Base-by-base conservation (phyloP, 2,113 vertebrate genomes). In the Osmerus mordax region DNA sequence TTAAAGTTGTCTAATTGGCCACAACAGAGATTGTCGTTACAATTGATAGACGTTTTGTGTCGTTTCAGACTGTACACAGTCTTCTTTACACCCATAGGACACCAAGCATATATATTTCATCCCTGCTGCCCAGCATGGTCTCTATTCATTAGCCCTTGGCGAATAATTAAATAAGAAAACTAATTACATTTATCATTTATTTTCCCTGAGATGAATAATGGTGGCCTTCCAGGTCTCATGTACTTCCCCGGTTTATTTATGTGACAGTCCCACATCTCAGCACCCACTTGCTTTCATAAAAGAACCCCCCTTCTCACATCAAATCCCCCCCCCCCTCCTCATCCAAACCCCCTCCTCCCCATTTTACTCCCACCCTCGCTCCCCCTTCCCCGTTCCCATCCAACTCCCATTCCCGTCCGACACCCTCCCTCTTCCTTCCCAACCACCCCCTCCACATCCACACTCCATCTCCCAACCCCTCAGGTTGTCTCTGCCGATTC, bases 161-260 rank as follows among this genome's bases (percentile, higher is more conserved):
- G 60, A 75, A 78, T 83, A 80, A 80, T 79, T 80, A 78, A 83
- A 77, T 65, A 75, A 68, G 70, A 75, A 78, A 83, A 85, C 75
- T 69, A 78, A 84, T 82, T 82, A 28, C 71, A 81, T 86, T 71
- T 21, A 71, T 85, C 75, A 75, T 62, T 72, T 67, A 79, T 79
- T 81, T 67, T 53, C 59, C 67, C 68, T 4, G 29, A 78, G 77
- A 80, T 65, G 53, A 65, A 81, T 77, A 28, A 28, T 58, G 41
- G 66, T 3, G 12, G 5, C 36, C 53, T 47, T 81, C 75, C 74
- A 72, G 58, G 56, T 78, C 70, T 59, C 47, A 78, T 73, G 72
- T 41, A 23, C 81, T 81, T 71, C 56, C 58, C 23, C n/a, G 19
- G 61, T 75, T 70, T 29, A 76, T 73, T 64, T 69, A 75, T 0